Conservation (phyloP, 2,888 invertebrate genomes). For the Gisinianus flammeolus region DNA sequence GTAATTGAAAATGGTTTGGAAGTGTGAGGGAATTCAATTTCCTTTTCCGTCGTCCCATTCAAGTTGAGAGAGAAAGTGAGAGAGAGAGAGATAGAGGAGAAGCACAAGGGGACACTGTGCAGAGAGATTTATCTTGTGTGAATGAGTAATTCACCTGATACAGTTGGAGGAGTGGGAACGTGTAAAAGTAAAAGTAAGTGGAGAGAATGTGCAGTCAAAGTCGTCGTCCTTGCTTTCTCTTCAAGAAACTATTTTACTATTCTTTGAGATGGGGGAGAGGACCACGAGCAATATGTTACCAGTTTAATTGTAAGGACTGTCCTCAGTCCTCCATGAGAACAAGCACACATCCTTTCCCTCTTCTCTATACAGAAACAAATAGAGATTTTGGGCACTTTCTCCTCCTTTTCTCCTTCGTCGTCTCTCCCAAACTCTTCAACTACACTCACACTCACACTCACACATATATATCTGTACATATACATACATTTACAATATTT, state of each 20-base stretch:
- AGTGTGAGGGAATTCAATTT: neutral
- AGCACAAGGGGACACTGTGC: no score
- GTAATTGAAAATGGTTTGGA: no score
- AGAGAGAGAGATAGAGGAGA: no score
- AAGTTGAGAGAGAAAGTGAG: no score
- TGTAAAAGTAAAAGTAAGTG: neutral
- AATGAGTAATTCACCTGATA: neutral
- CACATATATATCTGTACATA: neutral
- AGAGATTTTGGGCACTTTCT: neutral
- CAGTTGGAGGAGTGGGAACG: neutral
- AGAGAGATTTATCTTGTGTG: neutral
- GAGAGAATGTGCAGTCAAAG: no score
- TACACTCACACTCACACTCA: neutral
- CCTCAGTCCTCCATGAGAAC: neutral
- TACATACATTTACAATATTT: neutral
- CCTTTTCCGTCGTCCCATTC: neutral
- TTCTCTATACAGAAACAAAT: neutral
- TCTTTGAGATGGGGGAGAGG: no score
- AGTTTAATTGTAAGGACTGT: neutral
- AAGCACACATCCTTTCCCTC: neutral
- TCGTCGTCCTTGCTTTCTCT: neutral
- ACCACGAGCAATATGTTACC: neutral
- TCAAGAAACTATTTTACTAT: no score
- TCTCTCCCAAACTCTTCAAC: neutral
- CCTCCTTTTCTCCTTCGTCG: neutral